A percentile compares a stretch with the other conserved stretches of the same genome.
Evolutionary conservation across 2,888 invertebrate genomes (phyloP).

Genomic region (Merodon equestris): DNA sequence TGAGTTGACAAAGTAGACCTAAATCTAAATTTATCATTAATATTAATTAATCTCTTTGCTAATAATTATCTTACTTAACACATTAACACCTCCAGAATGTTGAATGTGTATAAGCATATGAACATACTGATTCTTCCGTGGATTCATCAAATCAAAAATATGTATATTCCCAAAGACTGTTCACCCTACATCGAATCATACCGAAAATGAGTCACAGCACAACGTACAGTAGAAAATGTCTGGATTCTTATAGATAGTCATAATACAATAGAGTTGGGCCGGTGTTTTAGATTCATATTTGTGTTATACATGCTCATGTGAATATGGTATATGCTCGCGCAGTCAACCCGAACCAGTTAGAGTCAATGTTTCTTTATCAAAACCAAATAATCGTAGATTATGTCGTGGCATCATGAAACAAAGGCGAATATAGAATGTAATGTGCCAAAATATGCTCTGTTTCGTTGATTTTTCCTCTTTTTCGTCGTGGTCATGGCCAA

Average conservation of each 20-base stretch:
- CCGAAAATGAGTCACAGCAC: conserved; percentile 20
- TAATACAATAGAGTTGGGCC: too few relatives aligned
- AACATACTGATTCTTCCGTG: too few relatives aligned
- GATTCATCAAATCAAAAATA: too few relatives aligned
- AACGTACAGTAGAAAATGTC: not conserved
- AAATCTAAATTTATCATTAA: not conserved
- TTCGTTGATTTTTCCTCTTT: not conserved
- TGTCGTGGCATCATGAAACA: not conserved
- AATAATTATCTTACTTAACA: not conserved
- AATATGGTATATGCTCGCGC: conserved; percentile 24
- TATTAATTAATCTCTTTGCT: not conserved
- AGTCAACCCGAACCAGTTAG: conserved; percentile 40
- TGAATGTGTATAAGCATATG: not conserved
- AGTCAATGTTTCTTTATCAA: conserved; percentile 13
- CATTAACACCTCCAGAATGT: conserved; percentile 6
- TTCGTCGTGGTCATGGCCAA: conserved; percentile 12
- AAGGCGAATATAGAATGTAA: not conserved
- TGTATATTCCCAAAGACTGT: too few relatives aligned
- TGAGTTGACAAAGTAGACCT: not conserved
- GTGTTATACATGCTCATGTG: conserved; percentile 17
- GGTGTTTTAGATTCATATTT: too few relatives aligned
- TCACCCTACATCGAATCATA: conserved; percentile 4
- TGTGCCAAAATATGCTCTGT: not conserved
- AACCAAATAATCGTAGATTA: not conserved
- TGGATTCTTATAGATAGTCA: too few relatives aligned